Evolutionary conservation across 2,113 vertebrate genomes (phyloP).

Genomic region (Tragelaphus strepsiceros): DNA sequence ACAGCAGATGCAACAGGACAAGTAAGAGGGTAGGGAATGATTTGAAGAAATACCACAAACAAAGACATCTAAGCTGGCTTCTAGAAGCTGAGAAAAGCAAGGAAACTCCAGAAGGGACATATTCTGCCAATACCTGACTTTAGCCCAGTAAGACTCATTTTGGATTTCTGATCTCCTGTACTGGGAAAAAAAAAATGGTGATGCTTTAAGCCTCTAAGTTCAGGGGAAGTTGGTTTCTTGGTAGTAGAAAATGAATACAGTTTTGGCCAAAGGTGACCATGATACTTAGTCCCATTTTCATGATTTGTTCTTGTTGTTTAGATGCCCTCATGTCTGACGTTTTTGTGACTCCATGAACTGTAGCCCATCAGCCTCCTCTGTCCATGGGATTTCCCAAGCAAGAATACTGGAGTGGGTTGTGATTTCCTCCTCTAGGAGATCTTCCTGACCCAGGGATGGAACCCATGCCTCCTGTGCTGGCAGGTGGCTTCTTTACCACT

Average conservation of each 20-base stretch:
- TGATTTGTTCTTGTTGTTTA: not conserved
- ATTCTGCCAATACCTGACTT: not conserved
- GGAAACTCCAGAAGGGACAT: not conserved
- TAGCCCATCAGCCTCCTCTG: not conserved
- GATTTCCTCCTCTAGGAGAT: not conserved
- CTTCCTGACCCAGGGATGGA: not conserved
- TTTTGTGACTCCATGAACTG: not conserved
- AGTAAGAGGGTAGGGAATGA: not conserved
- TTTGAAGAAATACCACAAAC: not conserved
- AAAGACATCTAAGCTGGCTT: not conserved
- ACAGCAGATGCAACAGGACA: not conserved
- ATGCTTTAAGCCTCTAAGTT: not conserved
- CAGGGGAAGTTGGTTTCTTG: not conserved
- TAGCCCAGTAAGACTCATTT: not conserved
- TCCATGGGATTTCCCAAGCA: not conserved
- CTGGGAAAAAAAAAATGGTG: not conserved
- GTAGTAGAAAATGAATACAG: not conserved
- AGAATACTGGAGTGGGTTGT: not conserved
- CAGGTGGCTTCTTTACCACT: not conserved
- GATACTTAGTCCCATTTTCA: not conserved
- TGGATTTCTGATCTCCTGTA: not conserved
- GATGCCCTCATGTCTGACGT: fast-evolving
- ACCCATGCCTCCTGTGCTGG: not conserved
- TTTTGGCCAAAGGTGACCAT: not conserved
- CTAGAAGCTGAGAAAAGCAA: not conserved